Percentiles rank a stretch among this genome's conserved stretches.
Evolutionary conservation across 2,797 vertebrate genomes (phyloP).

Genomic region (Cynopterus sphinx): DNA sequence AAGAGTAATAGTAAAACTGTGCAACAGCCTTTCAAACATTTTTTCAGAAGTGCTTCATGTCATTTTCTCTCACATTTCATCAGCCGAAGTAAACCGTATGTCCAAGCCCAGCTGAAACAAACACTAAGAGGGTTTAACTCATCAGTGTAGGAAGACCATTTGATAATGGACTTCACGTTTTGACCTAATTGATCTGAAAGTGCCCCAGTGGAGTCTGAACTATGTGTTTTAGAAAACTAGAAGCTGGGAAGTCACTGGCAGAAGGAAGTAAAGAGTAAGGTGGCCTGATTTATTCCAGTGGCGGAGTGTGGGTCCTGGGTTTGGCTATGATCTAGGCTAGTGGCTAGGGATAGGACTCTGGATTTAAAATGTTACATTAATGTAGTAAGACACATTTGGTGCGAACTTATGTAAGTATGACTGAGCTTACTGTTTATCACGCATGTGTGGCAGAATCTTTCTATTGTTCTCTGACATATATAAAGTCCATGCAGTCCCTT

Average conservation of each 20-base stretch:
- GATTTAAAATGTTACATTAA: too few relatives aligned
- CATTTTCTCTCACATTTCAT: neutral
- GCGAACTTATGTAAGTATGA: too few relatives aligned
- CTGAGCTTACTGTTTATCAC: too few relatives aligned
- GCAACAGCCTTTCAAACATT: neutral
- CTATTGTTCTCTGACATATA: too few relatives aligned
- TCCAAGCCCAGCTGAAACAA: neutral
- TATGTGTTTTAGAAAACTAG: neutral
- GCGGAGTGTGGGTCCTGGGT: too few relatives aligned
- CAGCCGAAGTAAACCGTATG: neutral
- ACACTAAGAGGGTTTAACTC: neutral
- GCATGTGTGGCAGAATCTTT: too few relatives aligned
- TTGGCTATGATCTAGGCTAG: too few relatives aligned
- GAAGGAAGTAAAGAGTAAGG: neutral
- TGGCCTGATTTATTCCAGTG: neutral
- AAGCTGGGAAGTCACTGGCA: neutral
- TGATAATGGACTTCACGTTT: neutral
- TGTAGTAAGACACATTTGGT: too few relatives aligned
- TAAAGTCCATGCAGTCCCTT: too few relatives aligned
- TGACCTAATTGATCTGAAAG: neutral
- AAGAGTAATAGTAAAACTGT: neutral
- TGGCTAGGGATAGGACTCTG: too few relatives aligned
- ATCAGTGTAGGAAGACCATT: neutral
- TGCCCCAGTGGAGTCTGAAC: neutral
- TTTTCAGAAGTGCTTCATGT: neutral